Evolutionary conservation across 2,797 vertebrate genomes (phyloP), one percentile per base, ranked within the genome.

Genomic region (Chaetodon trifasciatus): DNA sequence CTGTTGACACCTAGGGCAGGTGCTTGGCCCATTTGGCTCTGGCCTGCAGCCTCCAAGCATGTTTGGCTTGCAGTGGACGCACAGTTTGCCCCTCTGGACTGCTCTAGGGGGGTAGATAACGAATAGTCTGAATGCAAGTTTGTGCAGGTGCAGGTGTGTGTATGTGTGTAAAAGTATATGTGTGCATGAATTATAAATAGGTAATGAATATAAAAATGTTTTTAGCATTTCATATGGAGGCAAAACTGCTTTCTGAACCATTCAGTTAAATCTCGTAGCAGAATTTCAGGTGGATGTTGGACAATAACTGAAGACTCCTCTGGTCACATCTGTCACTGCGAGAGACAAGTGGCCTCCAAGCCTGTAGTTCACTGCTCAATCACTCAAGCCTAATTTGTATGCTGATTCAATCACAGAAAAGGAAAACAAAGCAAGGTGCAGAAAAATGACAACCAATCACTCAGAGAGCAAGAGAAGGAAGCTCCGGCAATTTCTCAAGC

Each of bases 1-100:
- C 93, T 92, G 91, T 93, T 94, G 94, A 94, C 92, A 95, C 94
- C 93, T 85, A 85, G 87, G 93, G 91, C 92, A 92, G 90, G 87
- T 90, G 88, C 88, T 92, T 86, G 86, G 92, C 90, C 93, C 91
- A 92, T 95, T 94, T 95, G 89, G 87, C 89, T 89, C 86, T 91
- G 91, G 90, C 93, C 91, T 86, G 80, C 92, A 88, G 94, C 90
- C 91, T 92, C 85, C 76, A 82, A 92, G 89, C 92, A 84, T 91
- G 91, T 94, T 93, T 92, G 91, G 87, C 85, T 90, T 86, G 88
- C 76, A 87, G 85, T 88, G 70, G 88, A 84, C 89, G 76, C 90
- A 89, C 86, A 84, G 86, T 92, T 85, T 91, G 85, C 90, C 93
- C 94, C 92, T 87, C 87, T 91, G 91, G 92, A 92, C 88, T 56